Percentiles rank a stretch among this genome's conserved stretches.
Conservation (phyloP, 2,113 vertebrate species). For the Dipodomys stephensi region DNA sequence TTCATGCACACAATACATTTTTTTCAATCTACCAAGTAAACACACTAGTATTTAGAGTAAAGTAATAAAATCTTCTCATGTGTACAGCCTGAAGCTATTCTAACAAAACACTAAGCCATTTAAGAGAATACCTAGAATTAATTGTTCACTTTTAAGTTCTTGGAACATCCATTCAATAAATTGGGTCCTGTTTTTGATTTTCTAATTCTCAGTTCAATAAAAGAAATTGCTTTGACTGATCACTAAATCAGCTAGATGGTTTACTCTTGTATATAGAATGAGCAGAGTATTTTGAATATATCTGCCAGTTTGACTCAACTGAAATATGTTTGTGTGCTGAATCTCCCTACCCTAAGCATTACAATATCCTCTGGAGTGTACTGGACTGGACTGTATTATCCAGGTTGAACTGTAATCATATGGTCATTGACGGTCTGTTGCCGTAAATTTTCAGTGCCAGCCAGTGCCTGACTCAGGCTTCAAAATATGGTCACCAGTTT, state of each 20-base stretch:
- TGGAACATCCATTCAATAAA: neutral
- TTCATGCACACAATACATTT: neutral
- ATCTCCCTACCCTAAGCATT: neutral
- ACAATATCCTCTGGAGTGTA: neutral
- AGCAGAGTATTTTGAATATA: neutral
- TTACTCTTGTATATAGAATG: neutral
- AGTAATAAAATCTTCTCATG: neutral
- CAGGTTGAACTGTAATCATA: neutral
- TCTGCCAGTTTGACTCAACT: neutral
- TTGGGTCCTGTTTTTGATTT: neutral
- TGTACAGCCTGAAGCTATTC: neutral
- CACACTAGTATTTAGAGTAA: neutral
- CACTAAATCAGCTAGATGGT: neutral
- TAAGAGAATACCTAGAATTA: neutral
- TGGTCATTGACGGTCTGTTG: neutral
- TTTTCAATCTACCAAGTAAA: constrained; percentile 23
- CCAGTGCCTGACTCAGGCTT: neutral
- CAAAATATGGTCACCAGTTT: constrained; percentile 28
- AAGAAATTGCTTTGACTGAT: constrained; percentile 25
- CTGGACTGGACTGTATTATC: neutral
- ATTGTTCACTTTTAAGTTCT: neutral
- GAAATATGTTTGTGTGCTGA: neutral
- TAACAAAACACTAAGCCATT: neutral
- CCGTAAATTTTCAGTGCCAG: too few species aligned
- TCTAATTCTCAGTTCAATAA: constrained; percentile 3